A percentile compares a stretch with the other conserved stretches of the same genome.
phyloP scores from a whole-genome alignment of 2,888 invertebrate species.

The Notocelia uddmanniana region DNA sequence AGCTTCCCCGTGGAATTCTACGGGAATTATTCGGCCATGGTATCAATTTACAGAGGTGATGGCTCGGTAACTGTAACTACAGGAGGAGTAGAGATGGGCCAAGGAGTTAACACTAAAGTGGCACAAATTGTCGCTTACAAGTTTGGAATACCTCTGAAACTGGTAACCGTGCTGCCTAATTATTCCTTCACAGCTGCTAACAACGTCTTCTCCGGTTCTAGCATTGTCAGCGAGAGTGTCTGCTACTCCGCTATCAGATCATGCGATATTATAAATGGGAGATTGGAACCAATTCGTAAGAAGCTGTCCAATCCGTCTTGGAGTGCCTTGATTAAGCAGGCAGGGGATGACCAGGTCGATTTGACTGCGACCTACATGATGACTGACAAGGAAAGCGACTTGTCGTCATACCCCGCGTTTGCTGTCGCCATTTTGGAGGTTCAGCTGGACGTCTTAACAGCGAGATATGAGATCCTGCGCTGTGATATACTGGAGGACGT shows the following conservation, averaged over 20 bases:
- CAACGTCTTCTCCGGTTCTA: constrained; percentile 87
- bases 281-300: constrained; percentile 85
- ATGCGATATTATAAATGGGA: constrained; percentile 84
- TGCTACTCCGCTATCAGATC: constrained; percentile 85
- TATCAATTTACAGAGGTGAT: constrained; percentile 89
- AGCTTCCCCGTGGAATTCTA: constrained; percentile 85
- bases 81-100: constrained; percentile 91
- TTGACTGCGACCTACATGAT: constrained; percentile 87
- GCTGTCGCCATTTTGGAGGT: constrained; percentile 87
- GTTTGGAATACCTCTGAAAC: constrained; percentile 88
- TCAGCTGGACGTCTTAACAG: constrained; percentile 89
- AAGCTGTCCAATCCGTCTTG: constrained; percentile 82
- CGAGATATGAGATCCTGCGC: constrained; percentile 86
- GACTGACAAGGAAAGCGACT: constrained; percentile 78
- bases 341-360: constrained; percentile 83
- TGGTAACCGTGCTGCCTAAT: constrained; percentile 86
- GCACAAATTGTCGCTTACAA: constrained; percentile 91
- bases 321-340: constrained; percentile 85
- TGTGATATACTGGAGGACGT: constrained; percentile 89
- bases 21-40: constrained; percentile 86
- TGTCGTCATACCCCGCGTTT: constrained; percentile 85
- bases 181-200: constrained; percentile 87
- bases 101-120: constrained; percentile 92
- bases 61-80: constrained; percentile 89
- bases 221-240: constrained; percentile 88